Evolutionary conservation across 1,140 invertebrate genomes (phyloP), one percentile per base, ranked within the genome.

Genomic region (Drosophila ironensis): DNA sequence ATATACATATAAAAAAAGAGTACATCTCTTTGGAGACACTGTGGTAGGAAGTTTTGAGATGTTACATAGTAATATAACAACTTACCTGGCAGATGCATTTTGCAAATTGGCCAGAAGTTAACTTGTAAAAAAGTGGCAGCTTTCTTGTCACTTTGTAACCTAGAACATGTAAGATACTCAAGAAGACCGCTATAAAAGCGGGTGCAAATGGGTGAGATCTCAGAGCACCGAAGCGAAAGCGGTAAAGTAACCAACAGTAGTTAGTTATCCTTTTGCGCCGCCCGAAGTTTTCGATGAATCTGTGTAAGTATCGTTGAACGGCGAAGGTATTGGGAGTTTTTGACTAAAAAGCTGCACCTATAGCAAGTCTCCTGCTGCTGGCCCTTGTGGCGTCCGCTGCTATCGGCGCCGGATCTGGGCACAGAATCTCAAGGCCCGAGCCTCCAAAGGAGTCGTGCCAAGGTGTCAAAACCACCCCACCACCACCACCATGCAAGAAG

Each of bases 191-290:
- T 84, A 81, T 81, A 81, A 82, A 82, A 82, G 53, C 20, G 2
- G 9, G 14, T 40, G 28, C 30, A 48, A 12, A 4, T 19, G 37
- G 11, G 56, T n/a, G 12, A 63, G 12, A 27, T 16, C 19, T 25
- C 51, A 48, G 41, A 63, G 74, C 38, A 20, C 41, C 20, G 19
- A 61, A 63, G 27, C 37, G 61, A 52, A 63, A 76, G 72, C 37
- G 52, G 37, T 61, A 67, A 81, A 74, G 57, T 81, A 46, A 37
- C 51, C 22, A 24, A 50, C 11, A 33, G 30, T 42, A 53, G 75
- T 50, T 78, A 80, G 48, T 80, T 69, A 76, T 68, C 33, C 67
- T 68, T 72, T 72, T 35, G 28, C 54, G 22, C 17, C 20, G 14
- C 14, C 14, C 24, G 12, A 16, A 44, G 41, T 44, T 44, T 51